Conservation (phyloP, 2,888 invertebrate genomes). For the Myathropa florea region DNA sequence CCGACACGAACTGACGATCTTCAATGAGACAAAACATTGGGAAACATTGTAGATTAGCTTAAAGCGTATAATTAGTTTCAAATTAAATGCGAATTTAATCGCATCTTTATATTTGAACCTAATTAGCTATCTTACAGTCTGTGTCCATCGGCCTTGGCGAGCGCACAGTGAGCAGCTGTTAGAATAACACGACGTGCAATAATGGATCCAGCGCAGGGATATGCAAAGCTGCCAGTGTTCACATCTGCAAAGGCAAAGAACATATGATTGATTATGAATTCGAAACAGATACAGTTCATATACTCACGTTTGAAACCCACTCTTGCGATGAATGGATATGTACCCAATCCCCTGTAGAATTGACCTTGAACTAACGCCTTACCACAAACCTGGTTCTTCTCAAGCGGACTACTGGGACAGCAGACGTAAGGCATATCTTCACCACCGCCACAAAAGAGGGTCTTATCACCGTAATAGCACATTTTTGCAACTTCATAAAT, state of each 20-base stretch:
- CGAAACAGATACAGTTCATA: slow-evolving; percentile 72
- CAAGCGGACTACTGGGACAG: slow-evolving; percentile 79
- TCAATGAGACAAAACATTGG: slow-evolving; percentile 35
- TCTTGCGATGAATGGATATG: slow-evolving; percentile 89
- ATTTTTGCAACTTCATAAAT: slow-evolving; percentile 80
- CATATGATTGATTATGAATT: not conserved
- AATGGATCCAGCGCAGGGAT: slow-evolving; percentile 89
- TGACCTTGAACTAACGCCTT: slow-evolving; percentile 85
- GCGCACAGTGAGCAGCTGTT: slow-evolving; percentile 90
- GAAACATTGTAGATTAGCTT: not conserved
- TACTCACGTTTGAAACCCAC: slow-evolving; percentile 88
- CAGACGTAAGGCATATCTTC: slow-evolving; percentile 80
- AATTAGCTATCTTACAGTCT: slow-evolving; percentile 84
- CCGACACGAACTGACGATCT: slow-evolving; percentile 89
- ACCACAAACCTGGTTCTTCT: slow-evolving; percentile 83
- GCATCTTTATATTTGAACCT: not conserved
- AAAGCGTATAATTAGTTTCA: slow-evolving; percentile 37
- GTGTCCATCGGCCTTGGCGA: slow-evolving; percentile 88
- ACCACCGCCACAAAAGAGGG: slow-evolving; percentile 78
- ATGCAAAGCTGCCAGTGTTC: slow-evolving; percentile 85
- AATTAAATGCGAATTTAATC: slow-evolving; percentile 37
- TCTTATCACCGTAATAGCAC: slow-evolving; percentile 80
- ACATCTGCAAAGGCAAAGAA: slow-evolving; percentile 82
- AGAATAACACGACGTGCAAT: slow-evolving; percentile 84
- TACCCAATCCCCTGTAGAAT: slow-evolving; percentile 86